These are phyloP conservation scores for Nothura maculosa DNA, from an alignment of 2,797 vertebrate genomes.

Conservation along the genomic window DNA sequence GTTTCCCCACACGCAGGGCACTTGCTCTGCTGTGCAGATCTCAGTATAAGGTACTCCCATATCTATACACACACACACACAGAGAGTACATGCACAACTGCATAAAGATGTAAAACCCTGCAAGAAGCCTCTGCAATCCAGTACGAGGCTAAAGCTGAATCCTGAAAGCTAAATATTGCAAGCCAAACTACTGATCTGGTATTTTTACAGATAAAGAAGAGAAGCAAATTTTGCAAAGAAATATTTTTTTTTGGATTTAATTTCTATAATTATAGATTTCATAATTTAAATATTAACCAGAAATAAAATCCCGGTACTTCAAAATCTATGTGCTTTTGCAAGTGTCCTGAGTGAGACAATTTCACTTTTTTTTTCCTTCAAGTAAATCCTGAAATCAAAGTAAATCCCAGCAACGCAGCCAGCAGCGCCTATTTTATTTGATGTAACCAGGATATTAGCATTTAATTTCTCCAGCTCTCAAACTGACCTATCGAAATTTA, in stretches of 20 bases:
- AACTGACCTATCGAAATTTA: constrained; percentile 32
- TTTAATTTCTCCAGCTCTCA: constrained; percentile 33
- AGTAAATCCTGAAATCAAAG: background rate
- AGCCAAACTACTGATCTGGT: background rate
- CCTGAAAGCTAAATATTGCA: background rate
- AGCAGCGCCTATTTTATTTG: constrained; percentile 25
- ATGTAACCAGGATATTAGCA: constrained; percentile 1
- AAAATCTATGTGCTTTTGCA: background rate
- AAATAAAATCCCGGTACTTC: background rate
- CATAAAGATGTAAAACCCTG: rapidly evolving
- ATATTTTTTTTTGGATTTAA: background rate
- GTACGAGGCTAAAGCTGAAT: background rate
- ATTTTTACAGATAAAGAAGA: constrained; percentile 2
- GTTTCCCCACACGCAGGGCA: background rate
- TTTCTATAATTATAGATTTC: constrained; percentile 17
- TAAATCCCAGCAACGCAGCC: constrained; percentile 8
- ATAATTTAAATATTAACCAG: constrained; percentile 20
- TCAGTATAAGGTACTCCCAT: rapidly evolving
- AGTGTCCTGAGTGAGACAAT: background rate
- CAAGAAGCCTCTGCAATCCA: background rate
- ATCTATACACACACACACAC: too few relatives aligned
- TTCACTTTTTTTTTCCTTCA: background rate
- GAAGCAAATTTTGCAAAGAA: constrained; percentile 12
- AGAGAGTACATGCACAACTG: background rate
- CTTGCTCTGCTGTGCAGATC: background rate